phyloP scores from a whole-genome alignment of 2,797 vertebrate species.

The Tragelaphus oryx region DNA sequence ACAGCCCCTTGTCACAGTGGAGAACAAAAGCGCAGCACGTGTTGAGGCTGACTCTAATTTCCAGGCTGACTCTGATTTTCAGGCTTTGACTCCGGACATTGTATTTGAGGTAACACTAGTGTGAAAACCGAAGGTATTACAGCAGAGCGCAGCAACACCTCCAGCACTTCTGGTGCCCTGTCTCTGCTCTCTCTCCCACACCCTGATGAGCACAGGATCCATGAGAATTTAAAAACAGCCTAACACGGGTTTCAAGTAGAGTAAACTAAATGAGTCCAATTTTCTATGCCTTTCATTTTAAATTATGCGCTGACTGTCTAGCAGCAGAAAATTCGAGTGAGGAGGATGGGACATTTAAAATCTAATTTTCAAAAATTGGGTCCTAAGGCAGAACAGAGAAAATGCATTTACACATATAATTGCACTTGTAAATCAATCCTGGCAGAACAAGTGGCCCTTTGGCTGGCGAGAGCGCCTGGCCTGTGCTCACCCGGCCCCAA shows the following conservation, averaged over 20 bases:
- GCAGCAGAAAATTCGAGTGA: neutral
- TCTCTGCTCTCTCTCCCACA: neutral
- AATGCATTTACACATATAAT: conserved; percentile 46
- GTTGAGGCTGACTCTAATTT: neutral
- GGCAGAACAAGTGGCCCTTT: neutral
- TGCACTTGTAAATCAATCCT: neutral
- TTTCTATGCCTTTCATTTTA: conserved; percentile 66
- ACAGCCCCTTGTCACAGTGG: fast-evolving
- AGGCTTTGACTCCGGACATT: neutral
- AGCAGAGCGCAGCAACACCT: neutral
- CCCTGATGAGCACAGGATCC: conserved; percentile 21
- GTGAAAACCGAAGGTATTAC: neutral
- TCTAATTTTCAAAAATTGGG: conserved; percentile 63
- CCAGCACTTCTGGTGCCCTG: neutral
- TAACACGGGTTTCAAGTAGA: conserved; percentile 35
- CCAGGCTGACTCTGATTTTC: neutral
- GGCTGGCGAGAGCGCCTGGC: neutral
- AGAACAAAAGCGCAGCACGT: neutral
- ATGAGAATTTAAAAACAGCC: conserved; percentile 58
- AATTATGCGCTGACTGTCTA: conserved; percentile 46
- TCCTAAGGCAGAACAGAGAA: conserved; percentile 55
- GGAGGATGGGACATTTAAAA: conserved; percentile 52
- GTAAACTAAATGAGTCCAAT: conserved; percentile 60
- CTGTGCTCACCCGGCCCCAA: neutral
- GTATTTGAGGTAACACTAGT: neutral